A percentile compares a stretch with the other conserved stretches of the same genome.
Conservation (phyloP, 2,888 invertebrate species). For the Acrobasis consociella region DNA sequence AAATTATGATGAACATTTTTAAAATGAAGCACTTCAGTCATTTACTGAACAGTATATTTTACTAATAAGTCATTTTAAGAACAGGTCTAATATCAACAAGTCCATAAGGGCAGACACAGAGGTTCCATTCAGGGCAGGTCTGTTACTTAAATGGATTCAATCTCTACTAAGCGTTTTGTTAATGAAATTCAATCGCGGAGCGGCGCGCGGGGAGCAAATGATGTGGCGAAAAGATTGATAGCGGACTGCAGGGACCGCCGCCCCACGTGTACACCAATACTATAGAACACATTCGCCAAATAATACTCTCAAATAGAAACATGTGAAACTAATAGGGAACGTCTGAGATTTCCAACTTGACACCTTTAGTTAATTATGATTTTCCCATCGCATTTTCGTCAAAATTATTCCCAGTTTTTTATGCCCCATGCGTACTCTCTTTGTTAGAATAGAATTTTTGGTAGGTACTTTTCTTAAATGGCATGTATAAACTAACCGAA, state of each 20-base stretch:
- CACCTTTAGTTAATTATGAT: no score
- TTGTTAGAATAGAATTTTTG: no score
- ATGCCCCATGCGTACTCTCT: no score
- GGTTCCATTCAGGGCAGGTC: conserved; percentile 57
- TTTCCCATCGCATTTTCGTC: no score
- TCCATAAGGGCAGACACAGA: conserved; percentile 19
- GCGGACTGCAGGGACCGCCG: conserved; percentile 43
- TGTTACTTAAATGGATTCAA: conserved; percentile 80
- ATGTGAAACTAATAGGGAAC: neutral
- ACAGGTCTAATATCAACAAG: neutral
- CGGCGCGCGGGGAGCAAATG: conserved; percentile 76
- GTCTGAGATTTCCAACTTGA: neutral
- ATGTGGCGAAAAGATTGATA: conserved; percentile 82
- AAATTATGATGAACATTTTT: no score
- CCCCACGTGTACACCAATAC: conserved; percentile 26
- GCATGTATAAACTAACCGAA: neutral
- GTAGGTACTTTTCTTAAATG: no score
- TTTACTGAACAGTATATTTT: no score
- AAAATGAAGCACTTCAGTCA: no score
- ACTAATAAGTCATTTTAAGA: neutral
- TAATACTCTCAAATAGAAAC: neutral
- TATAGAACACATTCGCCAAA: conserved; percentile 12
- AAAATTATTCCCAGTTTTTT: no score
- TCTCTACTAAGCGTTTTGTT: conserved; percentile 81
- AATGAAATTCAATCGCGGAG: conserved; percentile 80